Evolutionary conservation across 2,797 vertebrate species (phyloP).

Genomic region (Avahi laniger): DNA sequence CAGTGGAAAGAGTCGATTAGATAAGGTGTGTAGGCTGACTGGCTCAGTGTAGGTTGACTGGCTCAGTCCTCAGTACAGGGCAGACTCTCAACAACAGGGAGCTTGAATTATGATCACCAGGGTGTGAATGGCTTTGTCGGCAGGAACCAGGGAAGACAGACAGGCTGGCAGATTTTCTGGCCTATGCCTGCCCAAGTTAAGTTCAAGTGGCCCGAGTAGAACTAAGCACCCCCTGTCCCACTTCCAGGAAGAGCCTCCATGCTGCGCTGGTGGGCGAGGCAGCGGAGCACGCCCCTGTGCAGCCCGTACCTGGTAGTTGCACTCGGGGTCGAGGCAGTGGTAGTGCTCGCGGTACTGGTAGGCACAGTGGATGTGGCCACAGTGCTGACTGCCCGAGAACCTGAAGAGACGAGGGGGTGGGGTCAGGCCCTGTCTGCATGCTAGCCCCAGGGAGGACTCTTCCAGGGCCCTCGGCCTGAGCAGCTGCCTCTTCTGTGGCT

Average conservation of each 20-base stretch:
- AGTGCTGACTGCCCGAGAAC: conserved; percentile 99
- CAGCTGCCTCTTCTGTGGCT: background rate
- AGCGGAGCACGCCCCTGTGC: rapidly evolving
- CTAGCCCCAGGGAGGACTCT: background rate
- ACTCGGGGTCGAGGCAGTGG: conserved; percentile 99
- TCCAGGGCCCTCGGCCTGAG: background rate
- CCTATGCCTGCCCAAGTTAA: background rate
- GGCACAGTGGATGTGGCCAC: conserved; percentile 98
- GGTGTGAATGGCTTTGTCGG: background rate
- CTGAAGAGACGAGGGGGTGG: conserved; percentile 79
- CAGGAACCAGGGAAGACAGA: background rate
- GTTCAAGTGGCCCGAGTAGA: rapidly evolving
- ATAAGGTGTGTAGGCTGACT: rapidly evolving
- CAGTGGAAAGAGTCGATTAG: background rate
- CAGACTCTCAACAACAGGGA: background rate
- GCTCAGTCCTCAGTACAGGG: rapidly evolving
- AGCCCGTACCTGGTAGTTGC: conserved; percentile 97
- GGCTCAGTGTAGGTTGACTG: background rate
- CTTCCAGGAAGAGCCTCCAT: background rate
- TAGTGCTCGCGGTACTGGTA: conserved; percentile 99
- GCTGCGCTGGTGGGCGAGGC: rapidly evolving
- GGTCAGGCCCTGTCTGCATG: background rate
- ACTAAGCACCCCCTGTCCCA: rapidly evolving
- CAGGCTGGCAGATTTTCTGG: background rate
- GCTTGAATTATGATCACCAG: rapidly evolving